Evolutionary conservation across 2,888 invertebrate genomes (phyloP).

Genomic region (Drosophila nr. medialis): DNA sequence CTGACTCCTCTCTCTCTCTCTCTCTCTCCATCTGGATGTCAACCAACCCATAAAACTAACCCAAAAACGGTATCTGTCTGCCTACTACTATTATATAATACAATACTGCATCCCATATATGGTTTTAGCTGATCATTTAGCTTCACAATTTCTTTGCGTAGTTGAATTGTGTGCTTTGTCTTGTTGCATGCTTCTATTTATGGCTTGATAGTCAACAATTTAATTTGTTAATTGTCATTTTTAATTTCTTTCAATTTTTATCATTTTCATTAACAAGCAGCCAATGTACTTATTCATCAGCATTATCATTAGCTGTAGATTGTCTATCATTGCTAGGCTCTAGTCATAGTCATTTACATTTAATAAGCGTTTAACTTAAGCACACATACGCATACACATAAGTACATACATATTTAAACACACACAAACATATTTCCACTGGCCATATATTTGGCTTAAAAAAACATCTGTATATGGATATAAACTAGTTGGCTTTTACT

Average conservation of each 20-base stretch:
- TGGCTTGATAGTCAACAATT: conserved; percentile 16
- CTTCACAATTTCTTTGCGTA: conserved; percentile 43
- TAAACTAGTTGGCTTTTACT: background rate
- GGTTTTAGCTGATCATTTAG: conserved; percentile 10
- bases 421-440: conserved; percentile 31
- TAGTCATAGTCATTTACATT: conserved; percentile 30
- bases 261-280: conserved; percentile 29
- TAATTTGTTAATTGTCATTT: conserved; percentile 28
- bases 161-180: conserved; percentile 61
- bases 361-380: conserved; percentile 52
- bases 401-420: conserved; percentile 32
- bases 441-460: background rate
- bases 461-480: background rate
- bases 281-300: conserved; percentile 9
- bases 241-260: conserved; percentile 23
- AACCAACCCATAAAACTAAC: conserved; percentile 50
- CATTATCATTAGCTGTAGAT: conserved; percentile 17
- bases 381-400: conserved; percentile 40
- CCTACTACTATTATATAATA: conserved; percentile 31
- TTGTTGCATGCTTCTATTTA: conserved; percentile 59
- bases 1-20: background rate
- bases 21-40: conserved; percentile 17
- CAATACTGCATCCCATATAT: conserved; percentile 7
- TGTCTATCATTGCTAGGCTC: conserved; percentile 30
- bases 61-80: conserved; percentile 64